These are phyloP conservation scores for Rhynchomys soricoides DNA, from an alignment of 2,113 vertebrate genomes.

Conservation along the genomic window DNA sequence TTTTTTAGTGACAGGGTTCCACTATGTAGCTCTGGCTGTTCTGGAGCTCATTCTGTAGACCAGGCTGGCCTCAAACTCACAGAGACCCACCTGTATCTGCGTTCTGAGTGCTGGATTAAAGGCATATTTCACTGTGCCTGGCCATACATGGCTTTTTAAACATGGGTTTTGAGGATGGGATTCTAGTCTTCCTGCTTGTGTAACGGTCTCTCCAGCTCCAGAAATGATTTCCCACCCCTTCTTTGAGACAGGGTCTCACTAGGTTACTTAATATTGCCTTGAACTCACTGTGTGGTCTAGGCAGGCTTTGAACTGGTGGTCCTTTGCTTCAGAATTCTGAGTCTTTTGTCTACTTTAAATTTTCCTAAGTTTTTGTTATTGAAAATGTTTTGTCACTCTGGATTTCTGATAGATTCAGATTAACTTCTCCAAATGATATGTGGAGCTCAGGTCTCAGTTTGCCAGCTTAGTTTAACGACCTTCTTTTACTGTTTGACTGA, in stretches of 20 bases:
- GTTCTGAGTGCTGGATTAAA: not conserved
- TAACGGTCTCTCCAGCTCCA: not conserved
- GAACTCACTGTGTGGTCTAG: not conserved
- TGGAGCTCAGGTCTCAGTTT: not conserved
- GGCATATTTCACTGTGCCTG: rapidly evolving
- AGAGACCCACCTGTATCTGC: not conserved
- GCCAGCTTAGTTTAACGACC: not conserved
- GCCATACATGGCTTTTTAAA: not conserved
- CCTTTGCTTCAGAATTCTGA: not conserved
- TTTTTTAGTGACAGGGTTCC: not conserved
- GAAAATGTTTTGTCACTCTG: not conserved
- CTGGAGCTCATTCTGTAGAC: not conserved
- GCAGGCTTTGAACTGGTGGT: not conserved
- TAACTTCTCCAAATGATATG: not conserved
- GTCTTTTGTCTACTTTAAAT: not conserved
- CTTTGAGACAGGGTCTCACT: not conserved
- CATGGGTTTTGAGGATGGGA: not conserved
- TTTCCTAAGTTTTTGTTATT: not conserved
- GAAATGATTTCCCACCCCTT: not conserved
- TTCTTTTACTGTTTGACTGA: not conserved
- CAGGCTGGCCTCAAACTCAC: not conserved
- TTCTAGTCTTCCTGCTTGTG: not conserved
- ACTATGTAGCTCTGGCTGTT: not conserved
- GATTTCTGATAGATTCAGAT: not conserved
- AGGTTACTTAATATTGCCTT: not conserved